Base-by-base conservation (phyloP, 2,797 vertebrate species). In the Sebastes paucispinis region DNA sequence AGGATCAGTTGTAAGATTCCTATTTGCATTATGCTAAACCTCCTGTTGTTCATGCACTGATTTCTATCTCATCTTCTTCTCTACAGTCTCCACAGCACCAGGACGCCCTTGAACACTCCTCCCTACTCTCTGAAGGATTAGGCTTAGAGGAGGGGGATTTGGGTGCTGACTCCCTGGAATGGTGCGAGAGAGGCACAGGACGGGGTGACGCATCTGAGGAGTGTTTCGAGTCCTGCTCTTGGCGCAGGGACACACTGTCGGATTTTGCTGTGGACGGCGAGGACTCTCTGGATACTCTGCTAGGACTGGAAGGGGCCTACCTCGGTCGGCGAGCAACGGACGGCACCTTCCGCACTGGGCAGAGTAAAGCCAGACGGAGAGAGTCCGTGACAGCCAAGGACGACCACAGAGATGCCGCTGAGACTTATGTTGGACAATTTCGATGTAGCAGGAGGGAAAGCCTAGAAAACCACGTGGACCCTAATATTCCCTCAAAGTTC, bases 221-320 rank as follows among this genome's bases (percentile, higher is more conserved):
- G 62, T 95, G 94, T 82, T 95, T 91, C 85, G 96, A 97, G 91
- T 95, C 95, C 0, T 57, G 81, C 72, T 96, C 95, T 64, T 95
- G 94, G 86, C 94, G 95, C 69, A 96, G 95, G 20, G 93, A 96
- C 75, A 94, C 94, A 57, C 82, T 89, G 13, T 96, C 96, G 5
- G 95, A 96, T 80, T 86, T 93, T 4, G 95, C 93, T 83, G 77
- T 4, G 2, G 84, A 69, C 16, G 27, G 64, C 39, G 88, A 92
- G 72, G 90, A 89, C 20, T 77, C 69, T 77, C 73, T 86, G 69
- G 79, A 74, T 3, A 55, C 78, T 10, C 71, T 86, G 50, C 58
- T 85, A 31, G 85, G 63, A 63, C 72, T 73, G 9, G 85, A 90
- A 57, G 83, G 90, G 6, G 16, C 65, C 32, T 75, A 50, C 31